Percentiles rank a stretch among this genome's conserved stretches.
Conservation (phyloP, 2,797 vertebrate genomes). For the Kryptopterus vitreolus region DNA sequence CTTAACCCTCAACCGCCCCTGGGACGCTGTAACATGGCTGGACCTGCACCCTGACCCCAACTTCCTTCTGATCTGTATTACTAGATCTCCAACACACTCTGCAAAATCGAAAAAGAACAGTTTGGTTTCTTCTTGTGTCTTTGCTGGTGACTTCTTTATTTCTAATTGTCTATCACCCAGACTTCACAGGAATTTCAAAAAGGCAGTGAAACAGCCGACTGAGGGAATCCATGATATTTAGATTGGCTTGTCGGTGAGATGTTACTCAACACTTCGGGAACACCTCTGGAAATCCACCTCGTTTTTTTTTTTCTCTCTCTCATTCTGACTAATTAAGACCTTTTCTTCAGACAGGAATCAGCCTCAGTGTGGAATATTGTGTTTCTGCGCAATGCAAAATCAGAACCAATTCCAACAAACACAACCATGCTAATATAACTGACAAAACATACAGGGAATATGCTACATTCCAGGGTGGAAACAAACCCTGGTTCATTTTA, state of each 20-base stretch:
- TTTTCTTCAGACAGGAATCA: constrained; percentile 27
- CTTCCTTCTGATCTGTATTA: background rate
- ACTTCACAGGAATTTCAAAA: background rate
- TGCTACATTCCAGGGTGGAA: background rate
- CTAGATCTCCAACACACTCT: background rate
- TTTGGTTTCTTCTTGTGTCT: background rate
- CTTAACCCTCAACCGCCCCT: background rate
- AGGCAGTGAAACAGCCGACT: constrained; percentile 59
- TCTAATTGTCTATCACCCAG: background rate
- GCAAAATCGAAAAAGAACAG: background rate
- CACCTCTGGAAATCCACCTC: background rate
- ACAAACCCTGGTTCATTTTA: background rate
- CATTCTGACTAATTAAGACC: constrained; percentile 16
- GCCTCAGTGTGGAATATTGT: constrained; percentile 17
- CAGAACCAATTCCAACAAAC: constrained; percentile 28
- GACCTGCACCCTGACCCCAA: background rate
- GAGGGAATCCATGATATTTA: constrained; percentile 13
- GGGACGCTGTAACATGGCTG: background rate
- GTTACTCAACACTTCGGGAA: constrained; percentile 13
- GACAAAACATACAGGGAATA: constrained; percentile 22
- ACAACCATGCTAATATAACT: constrained; percentile 43
- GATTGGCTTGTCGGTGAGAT: no score
- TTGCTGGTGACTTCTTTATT: background rate
- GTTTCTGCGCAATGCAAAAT: constrained; percentile 37
- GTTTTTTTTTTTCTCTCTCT: no score